Conservation (phyloP, 1,140 invertebrate species). For the Psilanteris sp. region DNA sequence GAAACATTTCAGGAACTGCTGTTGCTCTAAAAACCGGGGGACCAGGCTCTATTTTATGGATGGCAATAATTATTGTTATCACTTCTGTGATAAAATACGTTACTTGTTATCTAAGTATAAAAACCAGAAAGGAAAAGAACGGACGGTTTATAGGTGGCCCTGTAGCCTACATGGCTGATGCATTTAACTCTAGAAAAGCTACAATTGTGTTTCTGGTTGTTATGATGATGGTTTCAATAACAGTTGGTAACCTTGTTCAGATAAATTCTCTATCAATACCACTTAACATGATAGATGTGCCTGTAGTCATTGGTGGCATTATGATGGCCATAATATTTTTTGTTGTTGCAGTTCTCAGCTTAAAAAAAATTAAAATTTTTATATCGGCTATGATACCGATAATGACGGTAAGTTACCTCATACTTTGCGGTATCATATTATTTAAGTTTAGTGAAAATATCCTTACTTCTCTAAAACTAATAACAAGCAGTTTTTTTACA, state of each 20-base stretch:
- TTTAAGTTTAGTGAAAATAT: conserved; percentile 37
- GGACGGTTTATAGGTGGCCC: conserved; percentile 24
- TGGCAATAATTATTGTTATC: conserved; percentile 27
- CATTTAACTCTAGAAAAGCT: conserved; percentile 26
- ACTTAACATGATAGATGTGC: conserved; percentile 31
- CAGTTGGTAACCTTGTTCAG: conserved; percentile 32
- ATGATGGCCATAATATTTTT: conserved; percentile 29
- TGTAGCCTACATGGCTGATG: conserved; percentile 32
- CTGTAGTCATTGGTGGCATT: conserved; percentile 33
- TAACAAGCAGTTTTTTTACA: conserved; percentile 34
- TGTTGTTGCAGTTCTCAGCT: conserved; percentile 33
- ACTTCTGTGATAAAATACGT: conserved; percentile 28
- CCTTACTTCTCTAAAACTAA: conserved; percentile 33
- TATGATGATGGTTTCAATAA: conserved; percentile 31
- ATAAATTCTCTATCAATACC: conserved; percentile 31
- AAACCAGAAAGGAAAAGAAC: conserved; percentile 26
- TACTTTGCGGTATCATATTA: conserved; percentile 36
- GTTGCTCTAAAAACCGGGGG: conserved; percentile 20
- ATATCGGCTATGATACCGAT: conserved; percentile 33
- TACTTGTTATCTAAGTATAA: conserved; percentile 30
- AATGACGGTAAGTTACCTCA: conserved; percentile 38
- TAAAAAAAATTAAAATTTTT: conserved; percentile 38
- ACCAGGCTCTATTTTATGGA: conserved; percentile 26
- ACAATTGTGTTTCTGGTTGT: conserved; percentile 31
- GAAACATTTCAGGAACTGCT: conserved; percentile 25